Evolutionary conservation across 2,797 vertebrate species (phyloP).

Genomic region (Halcyon leucocephala): DNA sequence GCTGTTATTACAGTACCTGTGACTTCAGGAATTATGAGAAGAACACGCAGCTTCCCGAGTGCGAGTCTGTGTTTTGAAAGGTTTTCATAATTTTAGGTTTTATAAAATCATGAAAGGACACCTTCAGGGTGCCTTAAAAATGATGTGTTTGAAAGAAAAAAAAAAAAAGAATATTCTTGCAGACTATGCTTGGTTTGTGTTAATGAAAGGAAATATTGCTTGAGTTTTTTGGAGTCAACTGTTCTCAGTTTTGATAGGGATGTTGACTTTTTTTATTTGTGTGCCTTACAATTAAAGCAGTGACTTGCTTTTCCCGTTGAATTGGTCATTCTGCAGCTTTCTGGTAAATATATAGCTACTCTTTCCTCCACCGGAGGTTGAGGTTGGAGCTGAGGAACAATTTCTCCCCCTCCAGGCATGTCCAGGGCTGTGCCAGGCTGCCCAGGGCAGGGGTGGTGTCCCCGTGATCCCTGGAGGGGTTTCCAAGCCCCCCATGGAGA

Average conservation of each 20-base stretch:
- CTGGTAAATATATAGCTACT: neutral
- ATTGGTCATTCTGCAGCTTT: neutral
- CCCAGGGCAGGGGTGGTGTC: too few species aligned
- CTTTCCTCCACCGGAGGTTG: neutral
- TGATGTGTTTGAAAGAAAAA: conserved; percentile 68
- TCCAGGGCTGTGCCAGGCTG: too few species aligned
- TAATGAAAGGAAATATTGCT: conserved; percentile 69
- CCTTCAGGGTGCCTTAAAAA: conserved; percentile 67
- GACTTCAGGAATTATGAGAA: conserved; percentile 61
- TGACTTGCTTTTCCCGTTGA: neutral
- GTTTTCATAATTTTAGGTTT: conserved; percentile 73
- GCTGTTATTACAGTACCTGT: conserved; percentile 66
- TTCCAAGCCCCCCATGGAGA: too few species aligned
- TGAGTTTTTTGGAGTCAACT: conserved; percentile 31
- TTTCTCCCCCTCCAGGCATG: too few species aligned
- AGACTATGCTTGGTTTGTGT: conserved; percentile 39
- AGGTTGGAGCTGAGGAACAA: too few species aligned
- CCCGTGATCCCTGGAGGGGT: too few species aligned
- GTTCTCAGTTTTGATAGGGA: conserved; percentile 35
- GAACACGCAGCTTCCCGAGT: conserved; percentile 53
- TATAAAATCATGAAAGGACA: conserved; percentile 72
- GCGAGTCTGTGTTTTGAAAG: conserved; percentile 71
- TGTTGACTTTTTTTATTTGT: neutral
- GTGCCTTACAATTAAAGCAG: neutral
- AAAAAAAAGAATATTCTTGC: conserved; percentile 62